A percentile compares a stretch with the other conserved stretches of the same genome.
Evolutionary conservation across 2,797 vertebrate species (phyloP).

Genomic region (Lateolabrax maculatus): DNA sequence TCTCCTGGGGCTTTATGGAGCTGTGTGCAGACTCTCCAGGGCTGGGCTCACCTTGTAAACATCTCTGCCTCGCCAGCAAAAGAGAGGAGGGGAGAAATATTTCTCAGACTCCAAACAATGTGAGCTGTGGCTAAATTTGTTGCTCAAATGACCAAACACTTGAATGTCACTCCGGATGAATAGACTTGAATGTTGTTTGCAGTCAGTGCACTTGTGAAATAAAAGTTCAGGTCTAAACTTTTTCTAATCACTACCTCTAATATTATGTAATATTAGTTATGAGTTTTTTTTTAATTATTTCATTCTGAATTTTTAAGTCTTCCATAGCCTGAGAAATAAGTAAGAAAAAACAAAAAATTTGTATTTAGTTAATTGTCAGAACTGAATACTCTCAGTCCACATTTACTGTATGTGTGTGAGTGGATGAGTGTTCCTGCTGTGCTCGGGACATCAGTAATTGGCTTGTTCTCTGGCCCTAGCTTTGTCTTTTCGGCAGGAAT

Average conservation of each 20-base stretch:
- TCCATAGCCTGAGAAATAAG: background rate
- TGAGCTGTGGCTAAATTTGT: slow-evolving; percentile 26
- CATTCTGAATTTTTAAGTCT: background rate
- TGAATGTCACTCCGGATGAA: slow-evolving; percentile 38
- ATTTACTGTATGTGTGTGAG: background rate
- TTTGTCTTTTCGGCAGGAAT: slow-evolving; percentile 75
- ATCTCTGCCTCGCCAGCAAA: slow-evolving; percentile 45
- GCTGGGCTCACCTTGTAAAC: slow-evolving; percentile 77
- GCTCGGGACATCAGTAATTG: slow-evolving; percentile 51
- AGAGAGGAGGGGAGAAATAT: slow-evolving; percentile 28
- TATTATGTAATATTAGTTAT: slow-evolving; percentile 5
- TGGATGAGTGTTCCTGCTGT: slow-evolving; percentile 22
- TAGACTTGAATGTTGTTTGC: slow-evolving; percentile 50
- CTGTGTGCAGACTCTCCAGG: slow-evolving; percentile 41
- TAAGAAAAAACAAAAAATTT: background rate
- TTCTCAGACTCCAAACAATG: slow-evolving; percentile 38
- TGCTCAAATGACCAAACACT: slow-evolving; percentile 43
- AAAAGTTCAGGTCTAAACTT: background rate
- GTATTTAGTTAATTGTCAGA: background rate
- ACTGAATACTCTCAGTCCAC: background rate
- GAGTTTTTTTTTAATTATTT: background rate
- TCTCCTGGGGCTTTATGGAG: slow-evolving; percentile 67
- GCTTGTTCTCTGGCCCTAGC: slow-evolving; percentile 62
- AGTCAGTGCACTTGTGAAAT: slow-evolving; percentile 30
- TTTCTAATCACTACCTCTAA: background rate